Base-by-base conservation (phyloP, 2,113 vertebrate species). In the Aphelocoma coerulescens region DNA sequence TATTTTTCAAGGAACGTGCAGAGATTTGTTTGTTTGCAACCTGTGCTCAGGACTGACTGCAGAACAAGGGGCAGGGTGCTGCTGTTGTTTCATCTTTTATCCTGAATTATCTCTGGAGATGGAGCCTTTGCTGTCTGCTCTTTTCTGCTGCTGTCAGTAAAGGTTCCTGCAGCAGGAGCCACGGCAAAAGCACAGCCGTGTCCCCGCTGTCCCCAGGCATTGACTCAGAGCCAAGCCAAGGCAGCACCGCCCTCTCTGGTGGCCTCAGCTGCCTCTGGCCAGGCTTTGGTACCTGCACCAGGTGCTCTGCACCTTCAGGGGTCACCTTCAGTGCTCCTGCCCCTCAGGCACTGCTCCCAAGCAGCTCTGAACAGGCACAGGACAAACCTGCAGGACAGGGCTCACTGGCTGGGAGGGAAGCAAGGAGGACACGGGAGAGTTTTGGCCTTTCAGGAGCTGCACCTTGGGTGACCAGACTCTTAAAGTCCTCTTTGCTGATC, bases 291-390 rank as follows among this genome's bases (percentile, higher is more conserved):
- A 11, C 39, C 49, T 46, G 49, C 85, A 10, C 10, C 5, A 2
- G 13, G 44, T 51, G 68, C 68, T 90, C 65, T 33, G 6, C 54
- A 13, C 66, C 93, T 87, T 19, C 77, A 52, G 68, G 92, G 85
- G 96, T 97, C 92, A 97, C 96, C 96, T 97, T 96, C 83, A 83
- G 55, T 0, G 22, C 87, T 68, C 58, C 71, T 67, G 68, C 49
- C 84, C 95, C 76, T 61, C 1, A 2, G 69, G 88, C 90, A 24
- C 26, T 20, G 80, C 96, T 93, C 24, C 71, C 28, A 4, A 9
- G 81, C 74, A 35, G 81, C 66, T 7, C 44, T 4, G 35, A 30
- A 4, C 0, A 1, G 69, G 68, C 68, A 24, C 78, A 5, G 49
- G 71, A 43, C 15, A 6, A 9, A 35, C 39, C 74, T 10, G 5